Evolutionary conservation across 2,113 vertebrate species (phyloP).

Genomic region (Thinocorus orbignyianus): DNA sequence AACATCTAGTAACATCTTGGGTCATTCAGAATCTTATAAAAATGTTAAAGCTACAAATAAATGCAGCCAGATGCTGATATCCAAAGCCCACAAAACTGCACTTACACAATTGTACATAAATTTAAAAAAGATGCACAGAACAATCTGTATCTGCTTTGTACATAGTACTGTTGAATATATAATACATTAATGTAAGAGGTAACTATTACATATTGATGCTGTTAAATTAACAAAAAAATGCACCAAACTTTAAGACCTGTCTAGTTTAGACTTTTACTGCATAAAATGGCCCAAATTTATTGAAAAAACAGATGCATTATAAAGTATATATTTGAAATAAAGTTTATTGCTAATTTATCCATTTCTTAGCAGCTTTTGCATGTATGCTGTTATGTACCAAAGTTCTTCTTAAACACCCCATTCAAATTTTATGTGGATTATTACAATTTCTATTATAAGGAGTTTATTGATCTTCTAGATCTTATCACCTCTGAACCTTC

Average conservation of each 20-base stretch:
- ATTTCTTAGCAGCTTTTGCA: not conserved
- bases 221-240: not conserved
- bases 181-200: not conserved
- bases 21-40: not conserved
- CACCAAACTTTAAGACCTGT: not conserved
- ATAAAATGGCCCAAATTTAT: not conserved
- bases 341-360: not conserved
- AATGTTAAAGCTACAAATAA: not conserved
- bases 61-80: not conserved
- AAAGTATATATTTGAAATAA: not conserved
- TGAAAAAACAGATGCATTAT: not conserved
- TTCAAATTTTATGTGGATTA: not conserved
- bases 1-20: not conserved
- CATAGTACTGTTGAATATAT: not conserved
- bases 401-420: not conserved
- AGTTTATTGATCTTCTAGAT: not conserved
- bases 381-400: not conserved
- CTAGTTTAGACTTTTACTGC: not conserved
- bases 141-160: not conserved
- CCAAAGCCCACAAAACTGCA: not conserved
- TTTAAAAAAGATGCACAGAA: not conserved
- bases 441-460: not conserved
- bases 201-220: not conserved
- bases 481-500: not conserved
- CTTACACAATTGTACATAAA: not conserved